A percentile compares a stretch with the other conserved stretches of the same genome.
Evolutionary conservation across 2,888 invertebrate genomes (phyloP).

Genomic region (Eurytoma californica): DNA sequence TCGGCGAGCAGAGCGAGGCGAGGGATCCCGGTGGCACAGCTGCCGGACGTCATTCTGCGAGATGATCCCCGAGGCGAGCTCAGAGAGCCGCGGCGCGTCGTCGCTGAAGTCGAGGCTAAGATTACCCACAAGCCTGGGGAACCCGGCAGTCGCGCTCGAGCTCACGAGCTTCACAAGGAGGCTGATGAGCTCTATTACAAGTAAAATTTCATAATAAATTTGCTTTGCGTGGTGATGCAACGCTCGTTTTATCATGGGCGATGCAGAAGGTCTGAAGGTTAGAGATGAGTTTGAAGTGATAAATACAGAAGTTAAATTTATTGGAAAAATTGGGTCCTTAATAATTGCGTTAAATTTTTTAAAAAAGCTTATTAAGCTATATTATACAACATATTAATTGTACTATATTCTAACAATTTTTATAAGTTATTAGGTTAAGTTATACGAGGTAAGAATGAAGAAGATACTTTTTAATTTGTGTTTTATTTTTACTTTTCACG

Average conservation of each 20-base stretch:
- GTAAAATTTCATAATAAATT: conserved; percentile 10
- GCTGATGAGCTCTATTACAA: conserved; percentile 64
- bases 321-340: too few species aligned
- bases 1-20: conserved; percentile 15
- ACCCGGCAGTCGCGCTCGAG: conserved; percentile 59
- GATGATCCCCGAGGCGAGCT: conserved; percentile 12
- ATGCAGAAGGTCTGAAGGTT: background rate
- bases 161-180: conserved; percentile 65
- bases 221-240: too few species aligned
- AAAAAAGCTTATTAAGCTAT: too few species aligned
- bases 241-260: background rate
- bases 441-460: too few species aligned
- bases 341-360: too few species aligned
- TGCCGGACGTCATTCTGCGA: conserved; percentile 21
- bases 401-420: too few species aligned
- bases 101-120: conserved; percentile 36
- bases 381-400: too few species aligned
- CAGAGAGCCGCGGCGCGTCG: conserved; percentile 16
- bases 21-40: background rate
- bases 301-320: background rate
- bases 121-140: background rate
- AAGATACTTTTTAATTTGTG: too few species aligned
- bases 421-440: too few species aligned
- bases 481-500: too few species aligned
- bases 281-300: background rate